Base-by-base conservation (phyloP, 2,888 invertebrate species). In the Masnerella sp. region DNA sequence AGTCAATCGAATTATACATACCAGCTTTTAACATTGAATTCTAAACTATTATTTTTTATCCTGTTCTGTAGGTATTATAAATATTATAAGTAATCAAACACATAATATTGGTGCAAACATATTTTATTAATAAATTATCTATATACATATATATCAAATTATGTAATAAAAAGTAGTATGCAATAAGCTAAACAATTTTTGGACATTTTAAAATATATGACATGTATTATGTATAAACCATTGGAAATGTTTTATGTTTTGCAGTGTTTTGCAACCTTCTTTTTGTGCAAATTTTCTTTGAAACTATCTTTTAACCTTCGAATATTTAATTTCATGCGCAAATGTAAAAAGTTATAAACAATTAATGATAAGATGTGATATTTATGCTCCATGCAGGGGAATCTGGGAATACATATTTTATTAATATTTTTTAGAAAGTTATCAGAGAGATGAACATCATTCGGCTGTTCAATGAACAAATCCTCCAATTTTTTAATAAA, bases 401-500 rank as follows among this genome's bases (percentile, higher is more conserved):
- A 61, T 40, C n/a, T 22, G 8, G 38, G 61, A 1, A 61, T 30
- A 9, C 20, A 42, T n/a, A 61, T 25, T 17, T 38, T 61, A 38
- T 17, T 28, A 20, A 61, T 25, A 40, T 49, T 11, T 30, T 38
- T 0, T 30, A 49, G 15, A 45, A 47, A 59, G 1, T 45, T 45
- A 11, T 45, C 2, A 12, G 61, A 15, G 14, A 61, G 2, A 40
- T 61, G 2, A 18, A 28, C 25, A 40, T 61, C 49, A n/a, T 61
- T 28, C 0, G 18, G n/a, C 17, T 12, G 20, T 25, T 30, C 14
- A 12, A 15, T 5, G n/a, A 45, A 61, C 5, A 36, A 25, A 9
- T 25, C 28, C n/a, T 47, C 47, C n/a, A 49, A 18, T 40, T 49
- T 34, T 28, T 30, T 45, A 47, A 61, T 47, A 40, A 59, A 59